These are phyloP conservation scores for Pyrgilauda ruficollis DNA, from an alignment of 2,113 vertebrate genomes.

Conservation along the genomic window DNA sequence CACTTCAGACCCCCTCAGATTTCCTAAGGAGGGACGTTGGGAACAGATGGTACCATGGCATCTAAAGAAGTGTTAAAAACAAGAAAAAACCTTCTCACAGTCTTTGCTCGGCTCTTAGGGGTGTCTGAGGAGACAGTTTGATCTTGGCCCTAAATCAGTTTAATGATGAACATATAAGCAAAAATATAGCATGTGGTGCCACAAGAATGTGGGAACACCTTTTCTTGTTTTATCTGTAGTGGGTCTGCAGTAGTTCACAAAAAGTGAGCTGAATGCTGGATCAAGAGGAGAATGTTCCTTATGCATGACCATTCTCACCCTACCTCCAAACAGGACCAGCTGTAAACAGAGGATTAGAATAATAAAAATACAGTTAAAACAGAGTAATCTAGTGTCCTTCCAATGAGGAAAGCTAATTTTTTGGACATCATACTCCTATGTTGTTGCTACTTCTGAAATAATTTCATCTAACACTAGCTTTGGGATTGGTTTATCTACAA, in stretches of 20 bases:
- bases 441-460: not conserved
- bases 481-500: not conserved
- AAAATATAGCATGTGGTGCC: not conserved
- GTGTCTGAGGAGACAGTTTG: not conserved
- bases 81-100: not conserved
- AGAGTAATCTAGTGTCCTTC: not conserved
- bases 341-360: not conserved
- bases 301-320: not conserved
- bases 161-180: not conserved
- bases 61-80: not conserved
- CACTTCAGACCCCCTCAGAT: not conserved
- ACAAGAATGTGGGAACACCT: not conserved
- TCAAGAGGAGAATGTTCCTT: not conserved
- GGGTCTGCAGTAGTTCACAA: not conserved
- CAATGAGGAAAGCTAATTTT: not conserved
- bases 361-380: not conserved
- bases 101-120: accelerated
- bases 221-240: not conserved
- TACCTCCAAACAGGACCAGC: not conserved
- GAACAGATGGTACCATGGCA: not conserved
- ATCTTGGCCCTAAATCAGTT: not conserved
- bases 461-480: not conserved
- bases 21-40: not conserved
- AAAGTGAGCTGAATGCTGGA: not conserved
- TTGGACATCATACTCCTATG: not conserved